Evolutionary conservation across 2,797 vertebrate genomes (phyloP).

Genomic region (Vireo griseus): DNA sequence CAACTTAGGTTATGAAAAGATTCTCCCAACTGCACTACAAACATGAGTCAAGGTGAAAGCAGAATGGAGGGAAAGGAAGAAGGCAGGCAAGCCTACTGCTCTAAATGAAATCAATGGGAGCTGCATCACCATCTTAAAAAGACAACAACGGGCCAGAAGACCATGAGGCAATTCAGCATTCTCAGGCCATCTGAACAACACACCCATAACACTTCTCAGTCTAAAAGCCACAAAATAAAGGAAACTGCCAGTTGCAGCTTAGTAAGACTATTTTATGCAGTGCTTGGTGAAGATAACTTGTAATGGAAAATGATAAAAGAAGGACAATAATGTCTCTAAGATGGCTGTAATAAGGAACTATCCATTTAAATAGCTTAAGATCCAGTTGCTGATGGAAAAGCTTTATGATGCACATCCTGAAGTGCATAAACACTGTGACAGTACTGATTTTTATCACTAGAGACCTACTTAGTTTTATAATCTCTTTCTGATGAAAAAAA

Average conservation of each 20-base stretch:
- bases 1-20: neutral
- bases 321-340: neutral
- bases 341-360: neutral
- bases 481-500: neutral
- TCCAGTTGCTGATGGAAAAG: neutral
- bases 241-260: neutral
- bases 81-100: neutral
- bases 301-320: neutral
- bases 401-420: neutral
- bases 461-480: neutral
- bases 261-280: neutral
- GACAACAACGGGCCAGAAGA: neutral
- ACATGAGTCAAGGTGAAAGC: neutral
- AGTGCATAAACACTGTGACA: neutral
- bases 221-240: neutral
- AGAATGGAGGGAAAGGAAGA: neutral
- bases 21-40: neutral
- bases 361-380: neutral
- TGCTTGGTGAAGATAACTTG: neutral
- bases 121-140: neutral
- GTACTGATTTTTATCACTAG: neutral
- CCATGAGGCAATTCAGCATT: neutral
- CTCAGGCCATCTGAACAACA: slow-evolving; percentile 14
- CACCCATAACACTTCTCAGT: neutral
- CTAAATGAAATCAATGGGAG: neutral